These are phyloP conservation scores for Cassiopea xamachana DNA, from an alignment of 30 jellyfish, hydroid and myxozoan genomes.

Conservation along the genomic window DNA sequence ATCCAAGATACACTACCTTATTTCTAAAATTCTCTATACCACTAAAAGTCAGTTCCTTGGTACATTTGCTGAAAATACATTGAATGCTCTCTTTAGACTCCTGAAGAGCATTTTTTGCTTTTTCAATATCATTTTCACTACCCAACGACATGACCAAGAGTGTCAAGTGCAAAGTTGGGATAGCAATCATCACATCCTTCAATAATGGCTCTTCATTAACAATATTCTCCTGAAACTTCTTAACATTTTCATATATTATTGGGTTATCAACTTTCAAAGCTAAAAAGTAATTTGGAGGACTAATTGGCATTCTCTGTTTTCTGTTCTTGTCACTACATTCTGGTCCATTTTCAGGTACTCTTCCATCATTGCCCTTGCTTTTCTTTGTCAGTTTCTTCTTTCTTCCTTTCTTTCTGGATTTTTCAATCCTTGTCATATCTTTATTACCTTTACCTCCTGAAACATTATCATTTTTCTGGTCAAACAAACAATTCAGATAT, in stretches of 20 bases:
- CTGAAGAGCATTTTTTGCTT: slow-evolving; percentile 67
- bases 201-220: slow-evolving; percentile 32
- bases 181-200: slow-evolving; percentile 39
- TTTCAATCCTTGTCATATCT: not conserved
- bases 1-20: slow-evolving; percentile 59
- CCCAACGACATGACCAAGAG: slow-evolving; percentile 62
- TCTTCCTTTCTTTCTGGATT: not conserved
- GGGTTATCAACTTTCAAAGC: slow-evolving; percentile 69
- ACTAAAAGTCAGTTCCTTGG: slow-evolving; percentile 25
- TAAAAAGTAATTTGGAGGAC: slow-evolving; percentile 68
- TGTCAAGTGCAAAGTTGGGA: slow-evolving; percentile 74
- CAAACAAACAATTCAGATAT: slow-evolving; percentile 19
- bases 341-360: not conserved
- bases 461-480: not conserved
- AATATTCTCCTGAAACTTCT: slow-evolving; percentile 47
- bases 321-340: not conserved
- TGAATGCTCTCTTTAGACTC: not conserved
- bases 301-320: not conserved
- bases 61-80: not conserved
- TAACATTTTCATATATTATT: slow-evolving; percentile 35
- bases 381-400: not conserved
- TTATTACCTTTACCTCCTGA: not conserved
- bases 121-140: slow-evolving; percentile 34
- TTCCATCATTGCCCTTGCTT: not conserved
- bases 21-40: slow-evolving; percentile 48